These are phyloP conservation scores for Andrena cerasifolii DNA, from an alignment of 1,140 invertebrate species.

Conservation along the genomic window DNA sequence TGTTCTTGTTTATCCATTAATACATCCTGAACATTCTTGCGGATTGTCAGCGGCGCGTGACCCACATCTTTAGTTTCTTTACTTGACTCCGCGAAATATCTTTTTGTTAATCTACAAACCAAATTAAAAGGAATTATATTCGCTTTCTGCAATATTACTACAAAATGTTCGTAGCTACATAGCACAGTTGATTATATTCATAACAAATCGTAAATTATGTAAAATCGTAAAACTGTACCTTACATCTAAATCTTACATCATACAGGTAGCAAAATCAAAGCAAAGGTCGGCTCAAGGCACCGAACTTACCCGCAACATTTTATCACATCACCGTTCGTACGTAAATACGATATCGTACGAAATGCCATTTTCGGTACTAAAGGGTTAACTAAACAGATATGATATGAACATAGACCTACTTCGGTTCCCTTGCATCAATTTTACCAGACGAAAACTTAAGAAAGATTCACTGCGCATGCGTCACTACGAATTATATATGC, in stretches of 20 bases:
- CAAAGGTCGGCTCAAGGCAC: no score
- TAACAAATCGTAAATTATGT: no score
- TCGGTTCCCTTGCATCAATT: not conserved
- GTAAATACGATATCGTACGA: not conserved
- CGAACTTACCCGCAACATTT: conserved; percentile 24
- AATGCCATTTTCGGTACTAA: conserved; percentile 9
- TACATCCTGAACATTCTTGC: not conserved
- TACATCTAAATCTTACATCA: not conserved
- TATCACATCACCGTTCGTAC: not conserved
- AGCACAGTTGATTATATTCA: no score
- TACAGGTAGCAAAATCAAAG: not conserved
- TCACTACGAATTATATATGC: no score
- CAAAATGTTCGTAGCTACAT: not conserved
- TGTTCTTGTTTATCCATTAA: not conserved
- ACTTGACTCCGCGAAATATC: not conserved
- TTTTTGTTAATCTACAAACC: conserved; percentile 20
- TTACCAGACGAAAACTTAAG: not conserved
- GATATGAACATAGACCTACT: not conserved
- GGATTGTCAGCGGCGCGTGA: rapidly evolving
- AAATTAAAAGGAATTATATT: not conserved
- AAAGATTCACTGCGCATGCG: conserved; percentile 8
- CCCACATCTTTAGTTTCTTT: not conserved
- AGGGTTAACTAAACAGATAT: not conserved
- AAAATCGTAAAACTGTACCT: not conserved
- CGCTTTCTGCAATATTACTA: not conserved